phyloP scores from a whole-genome alignment of 2,113 vertebrate species.

The Tachycineta bicolor region DNA sequence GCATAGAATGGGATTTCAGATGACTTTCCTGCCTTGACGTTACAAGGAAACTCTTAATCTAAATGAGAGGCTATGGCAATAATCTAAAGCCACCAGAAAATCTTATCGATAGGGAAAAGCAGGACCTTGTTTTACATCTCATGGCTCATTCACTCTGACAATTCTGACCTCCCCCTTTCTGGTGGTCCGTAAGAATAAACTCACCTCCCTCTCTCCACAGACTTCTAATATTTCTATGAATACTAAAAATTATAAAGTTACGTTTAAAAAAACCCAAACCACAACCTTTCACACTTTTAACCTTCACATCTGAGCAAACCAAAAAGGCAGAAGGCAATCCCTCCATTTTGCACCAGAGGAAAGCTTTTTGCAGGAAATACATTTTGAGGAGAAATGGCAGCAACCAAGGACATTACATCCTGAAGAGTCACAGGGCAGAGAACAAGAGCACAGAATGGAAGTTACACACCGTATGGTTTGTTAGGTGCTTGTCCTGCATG shows the following conservation, averaged over 20 bases:
- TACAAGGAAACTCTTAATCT: neutral
- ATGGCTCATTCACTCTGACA: neutral
- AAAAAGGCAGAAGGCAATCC: neutral
- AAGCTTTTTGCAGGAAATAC: neutral
- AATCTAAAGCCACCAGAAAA: neutral
- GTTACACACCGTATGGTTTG: neutral
- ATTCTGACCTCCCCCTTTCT: neutral
- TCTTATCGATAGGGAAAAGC: neutral
- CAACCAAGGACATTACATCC: neutral
- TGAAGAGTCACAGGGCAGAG: neutral
- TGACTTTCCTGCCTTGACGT: neutral
- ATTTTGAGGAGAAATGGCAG: neutral
- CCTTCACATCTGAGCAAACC: neutral
- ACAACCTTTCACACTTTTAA: neutral
- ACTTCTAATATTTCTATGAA: neutral
- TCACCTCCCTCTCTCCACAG: neutral
- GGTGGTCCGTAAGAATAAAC: neutral
- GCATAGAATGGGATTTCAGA: neutral
- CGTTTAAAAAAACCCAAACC: neutral
- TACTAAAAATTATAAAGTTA: neutral
- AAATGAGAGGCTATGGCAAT: neutral
- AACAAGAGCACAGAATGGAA: neutral
- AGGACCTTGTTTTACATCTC: neutral
- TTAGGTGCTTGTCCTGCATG: neutral
- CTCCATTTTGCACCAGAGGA: neutral